These are phyloP conservation scores for Xanthia icteritia DNA, from an alignment of 2,888 invertebrate species.

Conservation along the genomic window DNA sequence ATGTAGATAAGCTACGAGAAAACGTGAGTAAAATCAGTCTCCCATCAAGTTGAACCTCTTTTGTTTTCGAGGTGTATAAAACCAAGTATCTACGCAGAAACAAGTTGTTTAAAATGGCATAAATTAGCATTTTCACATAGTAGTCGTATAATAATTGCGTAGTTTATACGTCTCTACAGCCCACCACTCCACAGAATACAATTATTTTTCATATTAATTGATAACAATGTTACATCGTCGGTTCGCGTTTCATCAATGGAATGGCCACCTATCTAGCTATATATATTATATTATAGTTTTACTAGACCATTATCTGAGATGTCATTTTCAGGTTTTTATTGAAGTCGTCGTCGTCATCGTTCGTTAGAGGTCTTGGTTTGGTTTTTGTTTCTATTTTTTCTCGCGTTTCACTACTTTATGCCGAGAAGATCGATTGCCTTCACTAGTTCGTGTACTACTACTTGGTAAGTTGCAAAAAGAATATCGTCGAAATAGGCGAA, in stretches of 20 bases:
- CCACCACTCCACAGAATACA: neutral
- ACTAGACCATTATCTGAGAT: neutral
- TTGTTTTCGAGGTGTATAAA: slow-evolving; percentile 56
- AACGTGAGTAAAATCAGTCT: slow-evolving; percentile 67
- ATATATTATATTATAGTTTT: too few species aligned
- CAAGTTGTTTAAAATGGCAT: slow-evolving; percentile 48
- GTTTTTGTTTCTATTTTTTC: slow-evolving; percentile 6
- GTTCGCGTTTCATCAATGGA: slow-evolving; percentile 4
- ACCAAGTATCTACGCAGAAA: slow-evolving; percentile 46
- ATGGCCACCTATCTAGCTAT: neutral
- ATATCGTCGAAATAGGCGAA: neutral
- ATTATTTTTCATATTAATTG: slow-evolving; percentile 25
- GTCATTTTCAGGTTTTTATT: slow-evolving; percentile 14
- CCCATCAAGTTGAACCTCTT: slow-evolving; percentile 58
- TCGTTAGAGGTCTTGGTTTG: neutral
- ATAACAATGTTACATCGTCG: slow-evolving; percentile 28
- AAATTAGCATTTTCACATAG: slow-evolving; percentile 56
- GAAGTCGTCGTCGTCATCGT: neutral
- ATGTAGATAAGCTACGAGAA: slow-evolving; percentile 59
- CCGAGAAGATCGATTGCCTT: slow-evolving; percentile 2
- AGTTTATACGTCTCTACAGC: slow-evolving; percentile 32
- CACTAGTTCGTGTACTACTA: neutral
- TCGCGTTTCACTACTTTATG: neutral
- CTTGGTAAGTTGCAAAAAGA: neutral
- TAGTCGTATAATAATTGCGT: slow-evolving; percentile 32